A percentile compares a stretch with the other conserved stretches of the same genome.
Conservation (phyloP, 2,113 vertebrate species). For the Ovis aries region ARS-UI_Ramb_v3.0 NC_056080.1:26081501-26082000, state of each 20-base stretch:
- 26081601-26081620: neutral
- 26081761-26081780: constrained; percentile 33
- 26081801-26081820: constrained; percentile 58
- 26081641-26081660: constrained; percentile 24
- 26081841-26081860: constrained; percentile 39
- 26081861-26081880: neutral
- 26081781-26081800: constrained; percentile 3
- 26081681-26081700: neutral
- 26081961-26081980: constrained; percentile 3
- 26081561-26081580: neutral
- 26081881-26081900: constrained; percentile 28
- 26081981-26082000: neutral
- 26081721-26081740: constrained; percentile 50
- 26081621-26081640: constrained; percentile 25
- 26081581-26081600: neutral
- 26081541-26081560: neutral
- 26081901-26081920: neutral
- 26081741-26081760: constrained; percentile 17
- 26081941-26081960: constrained; percentile 6
- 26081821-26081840: constrained; percentile 24
- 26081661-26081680: neutral
- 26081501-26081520: neutral
- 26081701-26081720: constrained; percentile 42
- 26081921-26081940: neutral
- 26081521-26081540: neutral